Evolutionary conservation across 2,888 invertebrate genomes (phyloP).

Genomic region (Schizotus pectinicornis): DNA sequence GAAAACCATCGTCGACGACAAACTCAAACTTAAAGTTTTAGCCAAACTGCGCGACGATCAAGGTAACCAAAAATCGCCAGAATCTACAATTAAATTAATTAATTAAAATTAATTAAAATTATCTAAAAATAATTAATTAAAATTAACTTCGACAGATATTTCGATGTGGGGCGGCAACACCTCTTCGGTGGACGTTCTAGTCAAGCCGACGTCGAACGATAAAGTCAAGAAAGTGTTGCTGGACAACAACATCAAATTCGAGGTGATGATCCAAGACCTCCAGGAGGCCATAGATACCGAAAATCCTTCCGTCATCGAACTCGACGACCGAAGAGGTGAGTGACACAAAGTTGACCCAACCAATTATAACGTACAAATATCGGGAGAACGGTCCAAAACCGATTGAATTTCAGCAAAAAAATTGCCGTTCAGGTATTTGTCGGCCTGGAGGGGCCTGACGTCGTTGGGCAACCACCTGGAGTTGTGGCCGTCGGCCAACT

Average conservation of each 20-base stretch:
- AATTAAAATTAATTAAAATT: no score
- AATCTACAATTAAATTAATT: no score
- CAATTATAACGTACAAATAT: background rate
- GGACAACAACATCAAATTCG: conserved; percentile 68
- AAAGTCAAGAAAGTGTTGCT: conserved; percentile 69
- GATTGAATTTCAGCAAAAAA: conserved; percentile 16
- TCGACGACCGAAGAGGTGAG: conserved; percentile 59
- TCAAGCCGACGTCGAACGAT: conserved; percentile 69
- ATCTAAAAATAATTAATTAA: no score
- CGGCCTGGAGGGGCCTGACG: conserved; percentile 45
- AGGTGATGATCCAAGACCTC: conserved; percentile 78
- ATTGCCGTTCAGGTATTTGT: conserved; percentile 32
- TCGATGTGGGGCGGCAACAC: conserved; percentile 71
- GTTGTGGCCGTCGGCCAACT: conserved; percentile 66
- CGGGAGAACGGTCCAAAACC: background rate
- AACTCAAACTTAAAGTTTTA: conserved; percentile 62
- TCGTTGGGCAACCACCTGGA: conserved; percentile 65
- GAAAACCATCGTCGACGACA: conserved; percentile 66
- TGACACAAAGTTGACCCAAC: background rate
- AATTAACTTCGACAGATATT: no score
- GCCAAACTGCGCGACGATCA: conserved; percentile 63
- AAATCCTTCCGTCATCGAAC: conserved; percentile 76
- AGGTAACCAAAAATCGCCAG: conserved; percentile 61
- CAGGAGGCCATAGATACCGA: conserved; percentile 81
- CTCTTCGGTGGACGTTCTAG: conserved; percentile 71